Evolutionary conservation across 2,113 vertebrate species (phyloP).

Genomic region (Setophaga kirtlandii): DNA sequence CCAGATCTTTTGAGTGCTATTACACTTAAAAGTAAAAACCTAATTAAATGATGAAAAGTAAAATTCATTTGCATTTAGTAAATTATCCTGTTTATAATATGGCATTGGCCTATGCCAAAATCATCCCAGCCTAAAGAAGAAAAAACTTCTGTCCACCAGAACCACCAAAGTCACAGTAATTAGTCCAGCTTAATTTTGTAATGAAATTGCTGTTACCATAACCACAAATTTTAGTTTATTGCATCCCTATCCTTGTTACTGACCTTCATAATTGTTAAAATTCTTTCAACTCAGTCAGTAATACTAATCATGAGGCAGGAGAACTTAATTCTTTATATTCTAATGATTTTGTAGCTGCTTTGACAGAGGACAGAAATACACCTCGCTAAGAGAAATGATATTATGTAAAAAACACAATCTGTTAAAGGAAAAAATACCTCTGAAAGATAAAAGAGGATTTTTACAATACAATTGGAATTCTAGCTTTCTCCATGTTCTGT

Average conservation of each 20-base stretch:
- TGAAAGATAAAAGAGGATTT: neutral
- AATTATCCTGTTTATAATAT: neutral
- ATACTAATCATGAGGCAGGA: neutral
- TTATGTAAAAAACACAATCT: fast-evolving
- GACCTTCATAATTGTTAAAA: neutral
- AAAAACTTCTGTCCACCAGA: neutral
- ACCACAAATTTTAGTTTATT: neutral
- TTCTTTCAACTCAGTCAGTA: neutral
- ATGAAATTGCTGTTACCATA: neutral
- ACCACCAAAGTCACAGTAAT: neutral
- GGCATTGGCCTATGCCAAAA: neutral
- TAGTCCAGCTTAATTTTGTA: neutral
- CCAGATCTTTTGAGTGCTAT: neutral
- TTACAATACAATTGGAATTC: neutral
- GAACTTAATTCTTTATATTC: neutral
- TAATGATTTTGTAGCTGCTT: neutral
- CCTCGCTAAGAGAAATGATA: neutral
- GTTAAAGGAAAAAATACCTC: neutral
- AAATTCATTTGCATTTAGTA: neutral
- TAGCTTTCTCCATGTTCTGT: neutral
- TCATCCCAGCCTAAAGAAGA: neutral
- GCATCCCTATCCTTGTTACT: fast-evolving
- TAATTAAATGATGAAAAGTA: neutral
- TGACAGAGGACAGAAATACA: neutral
- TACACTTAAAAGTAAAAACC: neutral